Conservation (phyloP, 2,113 vertebrate species). For the Barnardius zonarius region DNA sequence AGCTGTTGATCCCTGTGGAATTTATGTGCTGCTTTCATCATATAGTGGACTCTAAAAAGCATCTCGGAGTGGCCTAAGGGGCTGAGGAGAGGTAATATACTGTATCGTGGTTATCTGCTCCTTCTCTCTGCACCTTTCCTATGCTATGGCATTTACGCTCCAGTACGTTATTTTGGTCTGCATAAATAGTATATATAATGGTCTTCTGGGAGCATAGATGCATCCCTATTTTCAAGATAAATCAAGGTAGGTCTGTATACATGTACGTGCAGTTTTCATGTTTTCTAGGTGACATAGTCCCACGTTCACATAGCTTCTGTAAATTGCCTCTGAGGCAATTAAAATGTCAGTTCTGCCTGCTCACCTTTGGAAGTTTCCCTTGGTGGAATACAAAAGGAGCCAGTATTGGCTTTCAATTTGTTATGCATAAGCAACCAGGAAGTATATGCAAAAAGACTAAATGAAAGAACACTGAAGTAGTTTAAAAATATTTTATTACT, state of each 20-base stretch:
- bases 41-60: neutral
- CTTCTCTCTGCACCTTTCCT: no score
- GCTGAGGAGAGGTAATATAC: neutral
- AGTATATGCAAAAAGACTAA: neutral
- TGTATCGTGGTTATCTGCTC: neutral
- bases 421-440: neutral
- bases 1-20: neutral
- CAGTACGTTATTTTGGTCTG: neutral
- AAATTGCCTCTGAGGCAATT: neutral
- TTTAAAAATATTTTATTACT: neutral
- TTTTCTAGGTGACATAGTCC: neutral
- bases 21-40: neutral
- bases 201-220: neutral
- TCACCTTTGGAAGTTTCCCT: neutral
- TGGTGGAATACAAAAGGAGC: neutral
- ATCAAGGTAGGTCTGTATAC: neutral
- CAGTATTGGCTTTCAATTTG: neutral
- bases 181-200: neutral
- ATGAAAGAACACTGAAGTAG: neutral
- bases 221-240: neutral
- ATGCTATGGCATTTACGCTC: neutral
- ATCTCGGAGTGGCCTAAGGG: neutral
- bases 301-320: neutral
- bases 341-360: neutral
- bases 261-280: neutral